phyloP scores from a whole-genome alignment of 2,113 vertebrate genomes.

The Limanda limanda region DNA sequence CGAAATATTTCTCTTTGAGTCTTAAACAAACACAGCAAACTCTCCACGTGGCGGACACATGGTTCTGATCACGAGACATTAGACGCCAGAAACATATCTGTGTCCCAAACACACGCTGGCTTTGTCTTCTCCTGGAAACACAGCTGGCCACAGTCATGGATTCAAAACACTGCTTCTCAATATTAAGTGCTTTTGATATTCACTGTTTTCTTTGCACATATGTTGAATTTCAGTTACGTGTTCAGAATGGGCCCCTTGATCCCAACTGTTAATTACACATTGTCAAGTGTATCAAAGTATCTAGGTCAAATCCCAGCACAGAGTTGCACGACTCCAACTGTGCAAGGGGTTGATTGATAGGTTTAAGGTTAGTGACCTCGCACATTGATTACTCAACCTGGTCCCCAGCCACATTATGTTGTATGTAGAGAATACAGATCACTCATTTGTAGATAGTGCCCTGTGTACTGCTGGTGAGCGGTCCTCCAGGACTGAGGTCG shows the following conservation, averaged over 20 bases:
- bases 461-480: too few species aligned
- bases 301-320: neutral
- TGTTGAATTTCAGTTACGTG: neutral
- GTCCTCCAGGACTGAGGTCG: too few species aligned
- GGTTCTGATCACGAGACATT: conserved; percentile 63
- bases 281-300: neutral
- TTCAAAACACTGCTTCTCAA: neutral
- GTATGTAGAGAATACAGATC: too few species aligned
- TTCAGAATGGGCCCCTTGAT: too few species aligned
- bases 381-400: too few species aligned
- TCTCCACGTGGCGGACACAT: conserved; percentile 71
- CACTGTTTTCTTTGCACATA: neutral
- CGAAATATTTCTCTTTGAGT: conserved; percentile 21
- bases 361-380: too few species aligned
- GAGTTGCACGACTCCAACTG: neutral
- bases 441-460: too few species aligned
- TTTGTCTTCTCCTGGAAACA: conserved; percentile 2
- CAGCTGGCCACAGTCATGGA: neutral
- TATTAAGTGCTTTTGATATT: neutral
- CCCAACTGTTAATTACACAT: neutral
- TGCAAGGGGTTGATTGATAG: too few species aligned
- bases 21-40: conserved; percentile 33
- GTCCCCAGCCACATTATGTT: too few species aligned
- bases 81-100: conserved; percentile 41
- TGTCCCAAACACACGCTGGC: conserved; percentile 15